phyloP scores from a whole-genome alignment of 2,113 vertebrate species.

The Gorilla gorilla region DNA sequence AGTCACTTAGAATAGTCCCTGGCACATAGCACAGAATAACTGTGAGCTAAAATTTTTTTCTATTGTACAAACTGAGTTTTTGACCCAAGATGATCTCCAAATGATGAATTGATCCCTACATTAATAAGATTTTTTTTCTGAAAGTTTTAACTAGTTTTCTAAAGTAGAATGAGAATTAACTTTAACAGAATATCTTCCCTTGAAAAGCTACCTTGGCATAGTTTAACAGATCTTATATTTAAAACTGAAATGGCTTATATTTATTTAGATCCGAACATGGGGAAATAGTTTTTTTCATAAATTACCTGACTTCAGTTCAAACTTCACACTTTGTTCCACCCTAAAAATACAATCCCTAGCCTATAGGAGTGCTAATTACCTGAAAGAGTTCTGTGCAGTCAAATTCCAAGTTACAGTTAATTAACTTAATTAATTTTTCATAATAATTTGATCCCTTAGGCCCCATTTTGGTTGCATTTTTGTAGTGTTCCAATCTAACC shows the following conservation, averaged over 20 bases:
- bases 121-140: not conserved
- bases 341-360: conserved; percentile 45
- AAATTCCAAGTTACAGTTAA: conserved; percentile 61
- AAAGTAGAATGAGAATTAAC: not conserved
- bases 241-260: not conserved
- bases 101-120: not conserved
- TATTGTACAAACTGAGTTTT: not conserved
- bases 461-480: conserved; percentile 56
- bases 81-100: not conserved
- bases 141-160: not conserved
- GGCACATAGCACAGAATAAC: not conserved
- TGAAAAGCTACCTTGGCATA: not conserved
- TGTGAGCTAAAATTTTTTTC: not conserved
- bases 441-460: conserved; percentile 66
- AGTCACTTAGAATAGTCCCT: not conserved
- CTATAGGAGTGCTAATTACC: conserved; percentile 53
- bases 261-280: not conserved
- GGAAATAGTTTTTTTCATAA: conserved; percentile 26
- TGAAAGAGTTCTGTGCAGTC: conserved; percentile 63
- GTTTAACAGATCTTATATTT: not conserved
- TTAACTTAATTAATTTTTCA: conserved; percentile 71
- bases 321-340: conserved; percentile 31
- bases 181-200: conserved; percentile 6
- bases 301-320: conserved; percentile 50
- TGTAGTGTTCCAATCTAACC: conserved; percentile 30